These are phyloP conservation scores for Pomatorhinus ruficollis DNA, from an alignment of 2,113 vertebrate genomes.

Conservation along the genomic window DNA sequence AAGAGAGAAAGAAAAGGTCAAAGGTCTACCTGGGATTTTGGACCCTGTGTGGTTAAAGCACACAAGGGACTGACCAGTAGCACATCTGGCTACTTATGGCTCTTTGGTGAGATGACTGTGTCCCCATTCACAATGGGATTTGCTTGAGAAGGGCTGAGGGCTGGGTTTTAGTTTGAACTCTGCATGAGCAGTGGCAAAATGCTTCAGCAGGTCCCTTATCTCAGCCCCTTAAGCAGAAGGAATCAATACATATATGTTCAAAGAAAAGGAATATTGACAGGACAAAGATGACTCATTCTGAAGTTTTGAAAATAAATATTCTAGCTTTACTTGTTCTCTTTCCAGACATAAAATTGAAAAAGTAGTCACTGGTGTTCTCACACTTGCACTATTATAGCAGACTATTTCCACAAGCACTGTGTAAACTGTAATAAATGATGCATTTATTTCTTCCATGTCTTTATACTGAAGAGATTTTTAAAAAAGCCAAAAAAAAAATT, in stretches of 20 bases:
- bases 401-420: background rate
- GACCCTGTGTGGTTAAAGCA: background rate
- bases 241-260: background rate
- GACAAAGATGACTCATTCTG: background rate
- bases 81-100: background rate
- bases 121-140: background rate
- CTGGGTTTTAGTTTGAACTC: background rate
- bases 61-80: background rate
- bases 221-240: background rate
- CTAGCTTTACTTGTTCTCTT: background rate
- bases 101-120: background rate
- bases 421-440: background rate
- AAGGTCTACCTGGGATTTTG: constrained; percentile 7
- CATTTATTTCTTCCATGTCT: background rate
- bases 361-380: background rate
- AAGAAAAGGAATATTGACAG: background rate
- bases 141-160: background rate
- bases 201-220: background rate
- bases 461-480: background rate
- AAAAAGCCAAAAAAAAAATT: background rate
- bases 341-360: background rate
- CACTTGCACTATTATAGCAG: background rate
- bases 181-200: background rate
- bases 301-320: background rate
- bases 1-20: constrained; percentile 36